Conservation (phyloP, 2,888 invertebrate genomes). For the Sarcophaga subvicina region DNA sequence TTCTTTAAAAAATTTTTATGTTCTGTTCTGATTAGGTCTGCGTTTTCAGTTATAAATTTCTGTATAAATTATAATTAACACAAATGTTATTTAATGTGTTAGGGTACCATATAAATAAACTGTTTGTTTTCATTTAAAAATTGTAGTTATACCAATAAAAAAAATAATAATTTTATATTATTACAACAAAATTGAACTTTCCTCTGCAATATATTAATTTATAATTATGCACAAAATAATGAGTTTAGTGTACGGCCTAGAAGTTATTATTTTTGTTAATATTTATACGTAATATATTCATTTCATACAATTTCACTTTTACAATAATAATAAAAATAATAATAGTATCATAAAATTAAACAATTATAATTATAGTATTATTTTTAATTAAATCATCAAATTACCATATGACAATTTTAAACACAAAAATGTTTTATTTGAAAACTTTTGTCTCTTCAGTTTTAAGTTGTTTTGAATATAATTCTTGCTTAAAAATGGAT, state of each 20-base stretch:
- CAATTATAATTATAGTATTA: slow-evolving; percentile 43
- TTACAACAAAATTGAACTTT: slow-evolving; percentile 47
- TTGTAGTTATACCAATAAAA: slow-evolving; percentile 23
- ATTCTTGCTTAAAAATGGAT: slow-evolving; percentile 6
- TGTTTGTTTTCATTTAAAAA: background rate
- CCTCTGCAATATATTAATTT: slow-evolving; percentile 46
- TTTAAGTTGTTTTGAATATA: background rate
- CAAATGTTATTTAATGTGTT: slow-evolving; percentile 2
- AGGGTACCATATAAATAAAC: background rate
- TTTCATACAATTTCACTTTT: slow-evolving; percentile 37
- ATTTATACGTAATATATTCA: slow-evolving; percentile 36
- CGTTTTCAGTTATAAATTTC: background rate
- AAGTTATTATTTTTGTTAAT: slow-evolving; percentile 49
- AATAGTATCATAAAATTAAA: slow-evolving; percentile 41
- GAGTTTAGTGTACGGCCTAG: slow-evolving; percentile 33
- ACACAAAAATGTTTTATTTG: slow-evolving; percentile 31
- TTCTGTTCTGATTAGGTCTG: slow-evolving; percentile 37
- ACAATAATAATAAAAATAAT: slow-evolving; percentile 41
- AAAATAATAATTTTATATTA: slow-evolving; percentile 25
- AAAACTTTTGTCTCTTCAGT: slow-evolving; percentile 33
- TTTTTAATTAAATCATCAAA: slow-evolving; percentile 30
- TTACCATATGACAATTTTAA: slow-evolving; percentile 24
- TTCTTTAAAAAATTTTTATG: slow-evolving; percentile 56
- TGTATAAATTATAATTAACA: slow-evolving; percentile 10
- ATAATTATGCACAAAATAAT: slow-evolving; percentile 39